Evolutionary conservation across 2,888 invertebrate genomes (phyloP), one percentile per base, ranked within the genome.

Genomic region (Hipparchia sbordonii): DNA sequence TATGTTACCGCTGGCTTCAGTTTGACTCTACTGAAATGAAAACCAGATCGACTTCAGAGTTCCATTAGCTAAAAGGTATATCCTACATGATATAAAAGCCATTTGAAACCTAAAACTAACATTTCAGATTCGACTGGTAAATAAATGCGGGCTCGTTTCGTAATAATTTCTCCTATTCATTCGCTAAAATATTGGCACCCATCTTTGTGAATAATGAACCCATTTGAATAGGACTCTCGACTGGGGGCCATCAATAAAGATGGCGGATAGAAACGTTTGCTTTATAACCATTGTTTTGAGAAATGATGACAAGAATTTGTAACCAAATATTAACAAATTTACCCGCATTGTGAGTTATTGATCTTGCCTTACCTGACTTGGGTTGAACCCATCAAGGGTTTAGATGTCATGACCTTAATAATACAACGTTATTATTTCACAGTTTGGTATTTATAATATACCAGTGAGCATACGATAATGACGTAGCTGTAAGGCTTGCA

Each of bases 121-220:
- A 23, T 63, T 63, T 63, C 23, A 6, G 61, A 9, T 33, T 12
- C 33, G 59, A 60, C 59, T 60, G 6, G 9, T 23, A 57, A 73
- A 86, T 87, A 85, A 88, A 88, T 86, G 79, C 83, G 77, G 56
- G 77, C 77, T 78, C 76, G 80, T 85, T 81, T 84, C 79, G 85
- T 86, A 89, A 88, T 87, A 84, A 89, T 90, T 89, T 87, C 87
- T 87, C 84, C 85, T 80, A 89, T 89, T 90, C 88, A 89, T 84
- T 79, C 79, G 70, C 84, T 88, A 89, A 90, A 90, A 89, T 89
- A 89, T 89, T 85, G 84, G 85, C 78, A 78, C 78, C 80, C 82
- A 80, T 82, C 82, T 85, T 82, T 80, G 82, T 79, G 84, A 86
- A 85, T 89, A 89, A 90, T 89, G 89, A 90, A 88, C 89, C 87